phyloP scores from a whole-genome alignment of 2,888 invertebrate species.

The Uloborus plumipes region DNA sequence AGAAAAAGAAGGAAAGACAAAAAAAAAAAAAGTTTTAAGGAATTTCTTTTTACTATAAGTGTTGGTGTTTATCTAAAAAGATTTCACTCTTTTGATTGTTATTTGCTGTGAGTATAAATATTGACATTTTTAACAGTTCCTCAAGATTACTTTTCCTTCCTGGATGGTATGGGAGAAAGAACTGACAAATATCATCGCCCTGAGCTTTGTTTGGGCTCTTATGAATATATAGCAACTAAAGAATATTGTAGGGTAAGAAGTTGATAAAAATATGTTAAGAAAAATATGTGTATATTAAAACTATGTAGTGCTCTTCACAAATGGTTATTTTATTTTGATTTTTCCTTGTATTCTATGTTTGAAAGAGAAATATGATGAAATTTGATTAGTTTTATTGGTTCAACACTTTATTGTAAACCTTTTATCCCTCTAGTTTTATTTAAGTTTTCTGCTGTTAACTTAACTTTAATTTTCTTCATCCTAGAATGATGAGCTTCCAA shows the following conservation, averaged over 20 bases:
- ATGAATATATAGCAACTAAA: conserved; percentile 95
- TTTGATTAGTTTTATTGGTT: neutral
- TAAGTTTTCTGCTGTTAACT: too few relatives aligned
- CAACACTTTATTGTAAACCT: neutral
- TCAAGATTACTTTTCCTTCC: conserved; percentile 92
- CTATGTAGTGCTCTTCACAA: neutral
- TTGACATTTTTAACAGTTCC: conserved; percentile 88
- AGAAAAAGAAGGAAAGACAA: too few relatives aligned
- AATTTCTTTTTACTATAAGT: too few relatives aligned
- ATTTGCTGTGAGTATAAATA: too few relatives aligned
- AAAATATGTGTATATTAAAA: neutral
- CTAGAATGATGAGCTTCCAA: conserved; percentile 88
- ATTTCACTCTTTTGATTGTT: too few relatives aligned
- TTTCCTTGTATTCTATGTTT: neutral
- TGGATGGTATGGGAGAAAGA: conserved; percentile 90
- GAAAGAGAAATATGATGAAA: too few relatives aligned
- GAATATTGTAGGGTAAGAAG: conserved; percentile 92
- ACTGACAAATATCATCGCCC: conserved; percentile 89
- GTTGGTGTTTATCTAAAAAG: too few relatives aligned
- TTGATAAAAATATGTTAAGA: neutral
- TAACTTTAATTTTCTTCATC: conserved; percentile 77
- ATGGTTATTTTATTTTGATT: neutral
- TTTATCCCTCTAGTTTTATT: neutral
- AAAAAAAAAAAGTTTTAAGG: too few relatives aligned
- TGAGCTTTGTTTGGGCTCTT: conserved; percentile 94